These are phyloP conservation scores for Melanophora roralis DNA, from an alignment of 2,888 invertebrate genomes.

Conservation along the genomic window DNA sequence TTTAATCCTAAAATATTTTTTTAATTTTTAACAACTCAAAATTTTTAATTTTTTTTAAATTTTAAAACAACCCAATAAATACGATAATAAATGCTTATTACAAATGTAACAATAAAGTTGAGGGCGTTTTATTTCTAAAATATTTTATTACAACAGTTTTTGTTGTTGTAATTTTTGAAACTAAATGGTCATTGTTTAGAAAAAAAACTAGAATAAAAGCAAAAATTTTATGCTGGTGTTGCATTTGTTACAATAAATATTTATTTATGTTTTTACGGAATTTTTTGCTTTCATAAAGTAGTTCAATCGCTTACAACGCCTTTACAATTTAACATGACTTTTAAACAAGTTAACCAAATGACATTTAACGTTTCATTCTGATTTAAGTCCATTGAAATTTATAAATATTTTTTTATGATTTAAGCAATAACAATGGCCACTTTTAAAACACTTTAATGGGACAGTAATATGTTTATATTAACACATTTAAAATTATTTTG, in stretches of 20 bases:
- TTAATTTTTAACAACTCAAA: conserved; percentile 7
- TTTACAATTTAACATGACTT: conserved; percentile 44
- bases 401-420: not conserved
- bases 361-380: conserved; percentile 29
- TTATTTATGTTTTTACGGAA: conserved; percentile 35
- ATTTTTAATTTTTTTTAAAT: conserved; percentile 35
- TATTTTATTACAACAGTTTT: not conserved
- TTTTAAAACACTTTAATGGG: conserved; percentile 47
- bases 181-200: conserved; percentile 47
- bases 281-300: conserved; percentile 13
- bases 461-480: conserved; percentile 44
- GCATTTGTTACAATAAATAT: conserved; percentile 52
- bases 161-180: conserved; percentile 27
- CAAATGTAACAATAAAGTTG: conserved; percentile 7
- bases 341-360: conserved; percentile 44
- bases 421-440: conserved; percentile 43
- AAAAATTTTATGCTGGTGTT: conserved; percentile 52
- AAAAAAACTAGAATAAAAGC: not conserved
- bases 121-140: conserved; percentile 32
- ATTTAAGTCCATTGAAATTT: not conserved
- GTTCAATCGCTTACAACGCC: conserved; percentile 47
- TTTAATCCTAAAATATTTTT: conserved; percentile 17
- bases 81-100: conserved; percentile 18
- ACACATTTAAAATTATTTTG: not conserved
- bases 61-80: not conserved